Conservation (phyloP, 2,113 vertebrate species). For the Sturnira hondurensis region DNA sequence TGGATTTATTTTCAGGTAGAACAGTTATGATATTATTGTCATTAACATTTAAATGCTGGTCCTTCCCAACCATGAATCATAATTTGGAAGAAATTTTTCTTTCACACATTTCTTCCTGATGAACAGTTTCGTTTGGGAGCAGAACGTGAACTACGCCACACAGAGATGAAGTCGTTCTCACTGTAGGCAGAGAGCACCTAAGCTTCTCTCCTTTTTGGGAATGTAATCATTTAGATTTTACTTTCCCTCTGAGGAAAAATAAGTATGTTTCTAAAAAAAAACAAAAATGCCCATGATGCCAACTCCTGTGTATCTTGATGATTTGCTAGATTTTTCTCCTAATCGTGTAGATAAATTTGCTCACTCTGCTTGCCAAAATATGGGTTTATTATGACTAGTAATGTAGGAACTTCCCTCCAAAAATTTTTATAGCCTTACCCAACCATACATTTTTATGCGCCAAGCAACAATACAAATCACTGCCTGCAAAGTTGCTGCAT, state of each 20-base stretch:
- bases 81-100: conserved; percentile 51
- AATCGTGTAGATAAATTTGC: conserved; percentile 57
- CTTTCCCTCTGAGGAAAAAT: conserved; percentile 54
- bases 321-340: conserved; percentile 56
- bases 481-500: neutral
- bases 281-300: conserved; percentile 32
- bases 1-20: conserved; percentile 45
- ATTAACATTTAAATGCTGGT: conserved; percentile 57
- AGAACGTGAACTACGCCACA: neutral
- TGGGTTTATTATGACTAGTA: conserved; percentile 43
- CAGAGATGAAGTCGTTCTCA: conserved; percentile 42
- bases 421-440: conserved; percentile 30
- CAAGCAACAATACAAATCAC: conserved; percentile 32
- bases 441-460: conserved; percentile 43
- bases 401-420: conserved; percentile 25
- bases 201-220: conserved; percentile 30
- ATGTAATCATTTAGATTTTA: conserved; percentile 35
- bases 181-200: conserved; percentile 6
- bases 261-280: conserved; percentile 60
- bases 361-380: conserved; percentile 59
- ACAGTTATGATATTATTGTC: conserved; percentile 34
- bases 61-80: conserved; percentile 55
- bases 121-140: conserved; percentile 35
- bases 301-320: conserved; percentile 41
- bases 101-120: conserved; percentile 37